Conservation (phyloP, 2,113 vertebrate genomes). For the Paramormyrops kingsleyae region DNA sequence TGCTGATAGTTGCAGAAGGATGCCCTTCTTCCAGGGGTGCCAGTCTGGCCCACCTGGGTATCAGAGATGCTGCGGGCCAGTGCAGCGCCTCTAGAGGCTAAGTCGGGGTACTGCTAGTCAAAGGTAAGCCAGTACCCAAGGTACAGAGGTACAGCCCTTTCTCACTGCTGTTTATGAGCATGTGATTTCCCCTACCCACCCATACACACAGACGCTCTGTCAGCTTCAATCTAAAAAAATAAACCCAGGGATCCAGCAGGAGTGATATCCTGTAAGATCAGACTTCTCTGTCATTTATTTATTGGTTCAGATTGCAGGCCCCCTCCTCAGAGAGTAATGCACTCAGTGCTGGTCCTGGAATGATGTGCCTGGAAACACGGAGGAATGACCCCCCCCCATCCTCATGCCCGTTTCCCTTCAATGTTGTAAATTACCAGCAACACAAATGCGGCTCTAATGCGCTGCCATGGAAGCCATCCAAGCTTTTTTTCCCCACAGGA, state of each 20-base stretch:
- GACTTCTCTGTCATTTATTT: not conserved
- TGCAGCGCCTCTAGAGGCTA: not conserved
- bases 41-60: not conserved
- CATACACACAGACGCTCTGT: not conserved
- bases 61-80: not conserved
- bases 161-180: not conserved
- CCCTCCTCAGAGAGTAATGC: not conserved
- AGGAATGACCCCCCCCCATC: constrained; percentile 49
- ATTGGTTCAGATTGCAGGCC: not conserved
- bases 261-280: not conserved
- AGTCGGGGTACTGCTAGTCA: not conserved
- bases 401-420: constrained; percentile 65
- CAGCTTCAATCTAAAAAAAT: not conserved
- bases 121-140: not conserved
- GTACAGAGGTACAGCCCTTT: not conserved
- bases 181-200: not conserved
- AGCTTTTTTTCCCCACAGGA: constrained; percentile 51
- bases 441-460: constrained; percentile 71
- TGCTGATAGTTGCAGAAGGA: not conserved
- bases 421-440: constrained; percentile 73
- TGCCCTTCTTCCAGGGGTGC: not conserved
- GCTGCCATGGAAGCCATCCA: constrained; percentile 64
- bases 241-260: not conserved
- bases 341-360: not conserved
- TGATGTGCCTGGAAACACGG: constrained; percentile 38